Conservation (phyloP, 2,113 vertebrate genomes). For the human region GRCh38 chr19:373001-373500, state of each 20-base stretch:
- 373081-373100: no score
- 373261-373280: background rate
- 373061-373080: background rate
- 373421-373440: background rate
- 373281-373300: background rate
- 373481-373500: constrained; percentile 41
- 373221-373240: background rate
- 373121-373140: background rate
- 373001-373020: background rate
- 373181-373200: background rate
- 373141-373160: background rate
- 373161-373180: no score
- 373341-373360: background rate
- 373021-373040: background rate
- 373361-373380: background rate
- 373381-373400: no score
- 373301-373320: background rate
- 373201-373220: background rate
- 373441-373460: background rate
- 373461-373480: constrained; percentile 65
- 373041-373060: background rate
- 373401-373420: no score
- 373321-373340: background rate
- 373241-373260: background rate
- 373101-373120: background rate